Evolutionary conservation across 2,797 vertebrate species (phyloP).

Genomic region (Sebastes ruberrimus): DNA sequence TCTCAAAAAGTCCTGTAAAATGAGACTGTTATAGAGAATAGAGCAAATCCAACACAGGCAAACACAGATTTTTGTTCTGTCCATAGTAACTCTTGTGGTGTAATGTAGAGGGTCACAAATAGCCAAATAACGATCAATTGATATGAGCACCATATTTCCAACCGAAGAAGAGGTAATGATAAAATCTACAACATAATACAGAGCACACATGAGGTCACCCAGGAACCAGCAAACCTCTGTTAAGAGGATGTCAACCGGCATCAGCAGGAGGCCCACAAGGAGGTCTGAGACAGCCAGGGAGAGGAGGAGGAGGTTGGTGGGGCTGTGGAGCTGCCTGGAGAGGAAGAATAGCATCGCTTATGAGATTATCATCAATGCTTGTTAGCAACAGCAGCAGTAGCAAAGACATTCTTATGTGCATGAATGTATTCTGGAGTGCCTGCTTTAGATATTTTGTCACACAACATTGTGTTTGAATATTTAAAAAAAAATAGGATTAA

Average conservation of each 20-base stretch:
- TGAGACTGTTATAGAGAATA: neutral
- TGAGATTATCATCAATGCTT: neutral
- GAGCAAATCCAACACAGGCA: neutral
- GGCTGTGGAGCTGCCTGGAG: constrained; percentile 20
- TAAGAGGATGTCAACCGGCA: neutral
- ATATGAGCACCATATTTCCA: constrained; percentile 23
- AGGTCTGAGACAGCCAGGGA: constrained; percentile 34
- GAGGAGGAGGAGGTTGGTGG: constrained; percentile 34
- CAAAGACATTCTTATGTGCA: neutral
- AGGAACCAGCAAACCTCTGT: constrained; percentile 3
- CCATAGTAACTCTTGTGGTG: neutral
- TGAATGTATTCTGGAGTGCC: neutral
- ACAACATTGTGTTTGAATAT: neutral
- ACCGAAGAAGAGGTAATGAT: neutral
- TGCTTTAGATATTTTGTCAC: neutral
- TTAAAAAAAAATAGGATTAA: neutral
- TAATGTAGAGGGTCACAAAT: constrained; percentile 15
- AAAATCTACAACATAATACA: neutral
- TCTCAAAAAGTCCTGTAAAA: neutral
- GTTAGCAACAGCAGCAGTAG: neutral
- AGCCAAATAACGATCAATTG: constrained; percentile 20
- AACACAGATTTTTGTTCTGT: neutral
- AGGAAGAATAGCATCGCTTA: neutral
- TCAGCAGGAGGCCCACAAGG: neutral
- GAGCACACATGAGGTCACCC: neutral